phyloP scores from a whole-genome alignment of 2,888 invertebrate species.

The Lasioglossum leucozonium region DNA sequence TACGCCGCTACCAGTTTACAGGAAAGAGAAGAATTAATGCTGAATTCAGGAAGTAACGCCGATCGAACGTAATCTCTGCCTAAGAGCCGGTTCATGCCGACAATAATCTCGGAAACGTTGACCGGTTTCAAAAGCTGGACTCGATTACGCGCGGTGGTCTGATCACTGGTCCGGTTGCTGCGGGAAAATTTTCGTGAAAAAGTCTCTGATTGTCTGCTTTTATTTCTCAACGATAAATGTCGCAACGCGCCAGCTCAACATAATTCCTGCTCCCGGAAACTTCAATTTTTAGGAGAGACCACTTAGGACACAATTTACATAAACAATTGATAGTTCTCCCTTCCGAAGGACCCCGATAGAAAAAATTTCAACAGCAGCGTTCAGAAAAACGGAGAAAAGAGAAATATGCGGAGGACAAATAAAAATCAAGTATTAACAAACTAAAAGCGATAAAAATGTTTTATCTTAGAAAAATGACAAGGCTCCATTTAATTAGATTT shows the following conservation, averaged over 20 bases:
- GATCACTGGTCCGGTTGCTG: background rate
- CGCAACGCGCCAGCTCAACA: fast-evolving
- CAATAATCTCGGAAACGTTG: conserved; percentile 35
- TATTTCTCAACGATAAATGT: background rate
- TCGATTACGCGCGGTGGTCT: conserved; percentile 21
- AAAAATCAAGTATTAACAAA: too few relatives aligned
- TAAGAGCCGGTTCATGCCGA: conserved; percentile 35
- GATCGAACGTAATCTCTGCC: conserved; percentile 37
- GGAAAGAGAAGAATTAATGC: conserved; percentile 11
- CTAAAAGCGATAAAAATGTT: too few relatives aligned
- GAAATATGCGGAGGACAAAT: background rate
- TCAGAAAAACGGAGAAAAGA: background rate
- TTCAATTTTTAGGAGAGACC: background rate
- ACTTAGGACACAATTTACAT: background rate
- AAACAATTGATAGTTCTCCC: background rate
- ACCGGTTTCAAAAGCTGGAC: conserved; percentile 41
- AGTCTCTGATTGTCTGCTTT: background rate
- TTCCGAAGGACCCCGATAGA: background rate
- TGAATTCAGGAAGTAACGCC: conserved; percentile 38
- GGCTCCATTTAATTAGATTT: too few relatives aligned
- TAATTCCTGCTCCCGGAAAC: background rate
- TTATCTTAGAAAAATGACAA: too few relatives aligned
- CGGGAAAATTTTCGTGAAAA: background rate
- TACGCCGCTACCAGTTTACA: background rate
- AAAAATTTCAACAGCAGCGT: background rate